Conservation (phyloP, 2,113 vertebrate genomes). For the Spea bombifrons region DNA sequence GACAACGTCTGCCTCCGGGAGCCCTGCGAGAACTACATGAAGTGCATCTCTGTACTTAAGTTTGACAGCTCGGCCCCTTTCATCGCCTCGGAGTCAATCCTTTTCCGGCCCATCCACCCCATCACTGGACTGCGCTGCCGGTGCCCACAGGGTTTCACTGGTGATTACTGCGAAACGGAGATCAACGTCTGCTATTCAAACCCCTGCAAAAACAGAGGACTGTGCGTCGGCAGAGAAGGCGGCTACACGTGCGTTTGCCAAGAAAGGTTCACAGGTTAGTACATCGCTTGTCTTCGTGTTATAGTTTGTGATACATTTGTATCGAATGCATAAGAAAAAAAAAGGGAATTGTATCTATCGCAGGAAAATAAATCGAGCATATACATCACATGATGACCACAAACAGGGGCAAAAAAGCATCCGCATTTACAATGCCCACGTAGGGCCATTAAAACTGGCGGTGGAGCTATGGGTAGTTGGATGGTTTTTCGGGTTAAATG, state of each 20-base stretch:
- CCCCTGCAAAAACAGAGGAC: constrained; percentile 87
- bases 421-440: too few species aligned
- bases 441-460: too few species aligned
- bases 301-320: not conserved
- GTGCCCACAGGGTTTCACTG: constrained; percentile 92
- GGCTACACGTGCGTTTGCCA: constrained; percentile 91
- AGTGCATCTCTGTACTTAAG: constrained; percentile 94
- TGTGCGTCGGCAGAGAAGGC: constrained; percentile 85
- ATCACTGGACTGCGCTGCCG: constrained; percentile 92
- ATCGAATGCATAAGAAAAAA: too few species aligned
- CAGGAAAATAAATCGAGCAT: too few species aligned
- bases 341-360: too few species aligned
- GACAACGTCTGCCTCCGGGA: constrained; percentile 97
- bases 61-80: constrained; percentile 96
- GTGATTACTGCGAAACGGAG: constrained; percentile 95
- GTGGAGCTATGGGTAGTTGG: too few species aligned
- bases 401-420: too few species aligned
- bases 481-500: too few species aligned
- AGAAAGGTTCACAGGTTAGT: constrained; percentile 88
- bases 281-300: not conserved
- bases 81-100: constrained; percentile 86
- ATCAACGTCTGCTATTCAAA: constrained; percentile 98
- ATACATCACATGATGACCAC: too few species aligned
- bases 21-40: constrained; percentile 99
- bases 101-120: constrained; percentile 96